phyloP scores from a whole-genome alignment of 2,888 invertebrate genomes.

The Plagiodera versicolora region DNA sequence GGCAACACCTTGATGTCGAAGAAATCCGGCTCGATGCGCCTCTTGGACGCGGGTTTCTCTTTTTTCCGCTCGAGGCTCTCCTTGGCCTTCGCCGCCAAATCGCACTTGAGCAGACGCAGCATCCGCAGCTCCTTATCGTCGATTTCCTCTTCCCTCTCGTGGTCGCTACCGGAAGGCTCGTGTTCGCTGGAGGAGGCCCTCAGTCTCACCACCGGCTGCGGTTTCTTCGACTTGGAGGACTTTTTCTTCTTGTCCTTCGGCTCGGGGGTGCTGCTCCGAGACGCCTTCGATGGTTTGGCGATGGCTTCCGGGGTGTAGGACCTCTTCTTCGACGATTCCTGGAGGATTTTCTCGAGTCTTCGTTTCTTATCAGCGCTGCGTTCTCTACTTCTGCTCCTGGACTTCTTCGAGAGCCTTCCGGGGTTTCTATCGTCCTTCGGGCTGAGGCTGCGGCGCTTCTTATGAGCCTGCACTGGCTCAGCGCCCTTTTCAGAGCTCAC shows the following conservation, averaged over 20 bases:
- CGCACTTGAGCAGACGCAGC: constrained; percentile 66
- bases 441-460: constrained; percentile 1
- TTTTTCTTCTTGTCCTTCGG: constrained; percentile 23
- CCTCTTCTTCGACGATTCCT: constrained; percentile 19
- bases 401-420: constrained; percentile 37
- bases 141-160: constrained; percentile 59
- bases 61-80: constrained; percentile 65
- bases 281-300: too few relatives aligned
- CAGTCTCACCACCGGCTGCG: constrained; percentile 60
- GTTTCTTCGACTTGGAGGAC: constrained; percentile 45
- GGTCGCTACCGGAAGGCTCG: constrained; percentile 55
- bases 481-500: constrained; percentile 16
- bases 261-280: constrained; percentile 14
- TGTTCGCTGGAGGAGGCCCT: constrained; percentile 60
- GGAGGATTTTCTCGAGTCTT: not conserved
- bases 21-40: constrained; percentile 45
- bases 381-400: constrained; percentile 18
- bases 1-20: constrained; percentile 51
- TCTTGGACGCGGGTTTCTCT: constrained; percentile 31
- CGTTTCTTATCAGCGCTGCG: constrained; percentile 16
- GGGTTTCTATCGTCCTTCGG: constrained; percentile 29
- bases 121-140: constrained; percentile 69
- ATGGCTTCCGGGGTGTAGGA: constrained; percentile 26
- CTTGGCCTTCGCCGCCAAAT: constrained; percentile 72
- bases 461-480: constrained; percentile 6